These are phyloP conservation scores for Strongylocentrotus purpuratus DNA, from an alignment of 35 echinoderm and acorn worm species.

Conservation along the genomic window DNA sequence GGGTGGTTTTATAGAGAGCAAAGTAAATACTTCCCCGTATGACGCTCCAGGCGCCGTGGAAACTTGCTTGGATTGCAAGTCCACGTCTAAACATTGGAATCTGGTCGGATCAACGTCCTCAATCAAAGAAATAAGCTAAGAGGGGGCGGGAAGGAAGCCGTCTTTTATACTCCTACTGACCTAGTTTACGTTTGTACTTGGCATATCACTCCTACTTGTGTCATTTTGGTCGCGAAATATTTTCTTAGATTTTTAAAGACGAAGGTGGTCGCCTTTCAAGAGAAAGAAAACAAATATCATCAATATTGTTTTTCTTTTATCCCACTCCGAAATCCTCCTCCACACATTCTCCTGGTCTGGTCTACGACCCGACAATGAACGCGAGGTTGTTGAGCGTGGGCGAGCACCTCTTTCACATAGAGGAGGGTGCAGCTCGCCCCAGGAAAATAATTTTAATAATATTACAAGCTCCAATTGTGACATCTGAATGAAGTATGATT, in stretches of 20 bases:
- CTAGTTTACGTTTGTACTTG: not conserved
- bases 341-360: not conserved
- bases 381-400: not conserved
- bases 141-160: not conserved
- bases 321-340: not conserved
- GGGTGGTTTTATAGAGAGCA: not conserved
- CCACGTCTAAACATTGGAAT: not conserved
- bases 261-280: not conserved
- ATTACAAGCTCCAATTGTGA: constrained; percentile 32
- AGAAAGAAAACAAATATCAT: not conserved
- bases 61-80: not conserved
- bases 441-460: not conserved
- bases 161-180: not conserved
- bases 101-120: not conserved
- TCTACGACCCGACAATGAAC: not conserved
- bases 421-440: not conserved
- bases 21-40: not conserved
- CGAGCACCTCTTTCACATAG: not conserved
- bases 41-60: not conserved
- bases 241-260: not conserved
- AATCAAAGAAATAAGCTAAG: not conserved
- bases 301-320: not conserved
- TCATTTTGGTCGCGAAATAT: not conserved
- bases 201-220: not conserved
- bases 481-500: constrained; percentile 2